Percentiles rank a stretch among this genome's conserved stretches.
These are phyloP conservation scores for Ganaspis brasiliensis DNA, from an alignment of 2,888 invertebrate species.

Conservation along the genomic window DNA sequence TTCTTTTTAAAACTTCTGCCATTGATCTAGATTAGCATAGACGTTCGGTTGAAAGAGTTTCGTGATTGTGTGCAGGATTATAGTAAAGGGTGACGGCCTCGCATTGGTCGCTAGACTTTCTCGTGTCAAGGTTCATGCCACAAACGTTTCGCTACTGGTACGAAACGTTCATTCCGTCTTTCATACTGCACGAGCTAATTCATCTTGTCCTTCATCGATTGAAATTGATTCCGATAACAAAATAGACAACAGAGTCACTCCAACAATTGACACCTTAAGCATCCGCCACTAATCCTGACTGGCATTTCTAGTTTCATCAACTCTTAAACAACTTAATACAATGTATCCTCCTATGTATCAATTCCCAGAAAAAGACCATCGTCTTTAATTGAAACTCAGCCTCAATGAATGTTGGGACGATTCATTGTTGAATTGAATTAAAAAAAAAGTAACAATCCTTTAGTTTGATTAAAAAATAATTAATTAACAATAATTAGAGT, in stretches of 20 bases:
- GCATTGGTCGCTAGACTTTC: conserved; percentile 42
- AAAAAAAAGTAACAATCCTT: too few relatives aligned
- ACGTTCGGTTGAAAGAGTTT: conserved; percentile 30
- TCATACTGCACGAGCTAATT: conserved; percentile 31
- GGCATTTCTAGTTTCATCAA: neutral
- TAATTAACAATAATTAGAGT: too few relatives aligned
- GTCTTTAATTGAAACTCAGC: neutral
- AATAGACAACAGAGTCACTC: neutral
- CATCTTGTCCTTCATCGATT: conserved; percentile 38
- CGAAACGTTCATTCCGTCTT: conserved; percentile 16
- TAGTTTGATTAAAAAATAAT: too few relatives aligned
- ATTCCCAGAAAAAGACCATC: neutral
- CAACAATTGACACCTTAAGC: conserved; percentile 1
- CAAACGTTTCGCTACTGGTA: conserved; percentile 22
- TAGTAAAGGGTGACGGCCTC: conserved; percentile 41
- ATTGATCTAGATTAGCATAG: conserved; percentile 29
- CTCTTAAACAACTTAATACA: neutral
- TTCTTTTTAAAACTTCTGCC: neutral
- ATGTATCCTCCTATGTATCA: neutral
- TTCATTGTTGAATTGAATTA: neutral
- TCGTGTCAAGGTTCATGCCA: conserved; percentile 40
- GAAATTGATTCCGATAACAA: conserved; percentile 7
- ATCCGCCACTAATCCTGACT: neutral
- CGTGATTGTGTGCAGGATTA: conserved; percentile 17
- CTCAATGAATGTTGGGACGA: too few relatives aligned